A percentile compares a stretch with the other conserved stretches of the same genome.
Conservation (phyloP, 2,797 vertebrate genomes). For the Lophotriccus pileatus region DNA sequence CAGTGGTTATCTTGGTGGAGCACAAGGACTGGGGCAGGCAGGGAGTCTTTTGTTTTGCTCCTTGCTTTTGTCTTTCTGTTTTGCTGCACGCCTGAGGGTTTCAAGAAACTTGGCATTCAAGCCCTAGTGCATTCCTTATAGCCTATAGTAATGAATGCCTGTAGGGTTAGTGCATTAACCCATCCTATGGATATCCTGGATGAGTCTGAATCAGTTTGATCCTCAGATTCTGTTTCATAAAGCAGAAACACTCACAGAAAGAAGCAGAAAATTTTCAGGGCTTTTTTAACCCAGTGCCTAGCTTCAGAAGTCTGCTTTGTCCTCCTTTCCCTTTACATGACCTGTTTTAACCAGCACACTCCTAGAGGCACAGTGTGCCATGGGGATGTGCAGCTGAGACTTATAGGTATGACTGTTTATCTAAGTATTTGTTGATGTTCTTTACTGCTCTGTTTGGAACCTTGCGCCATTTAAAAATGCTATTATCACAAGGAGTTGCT, state of each 20-base stretch:
- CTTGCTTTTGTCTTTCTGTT: not conserved
- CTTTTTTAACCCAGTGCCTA: not conserved
- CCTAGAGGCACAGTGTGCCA: not conserved
- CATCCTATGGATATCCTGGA: not conserved
- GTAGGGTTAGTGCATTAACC: not conserved
- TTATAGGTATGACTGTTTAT: not conserved
- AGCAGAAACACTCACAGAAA: not conserved
- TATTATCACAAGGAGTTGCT: not conserved
- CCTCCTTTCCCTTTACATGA: not conserved
- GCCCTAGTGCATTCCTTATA: not conserved
- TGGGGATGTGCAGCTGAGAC: not conserved
- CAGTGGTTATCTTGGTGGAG: not conserved
- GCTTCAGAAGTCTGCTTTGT: not conserved
- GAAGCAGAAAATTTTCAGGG: not conserved
- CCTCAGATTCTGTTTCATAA: not conserved
- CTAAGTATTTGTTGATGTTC: not conserved
- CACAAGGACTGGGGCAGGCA: too few species aligned
- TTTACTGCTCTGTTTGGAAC: not conserved
- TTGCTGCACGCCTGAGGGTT: not conserved
- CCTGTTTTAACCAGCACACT: not conserved
- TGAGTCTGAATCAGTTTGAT: not conserved
- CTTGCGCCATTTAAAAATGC: not conserved
- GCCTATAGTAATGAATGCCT: not conserved
- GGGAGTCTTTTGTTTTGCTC: not conserved
- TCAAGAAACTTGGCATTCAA: not conserved